Evolutionary conservation across 2,888 invertebrate species (phyloP).

Genomic region (Mamestra brassicae): DNA sequence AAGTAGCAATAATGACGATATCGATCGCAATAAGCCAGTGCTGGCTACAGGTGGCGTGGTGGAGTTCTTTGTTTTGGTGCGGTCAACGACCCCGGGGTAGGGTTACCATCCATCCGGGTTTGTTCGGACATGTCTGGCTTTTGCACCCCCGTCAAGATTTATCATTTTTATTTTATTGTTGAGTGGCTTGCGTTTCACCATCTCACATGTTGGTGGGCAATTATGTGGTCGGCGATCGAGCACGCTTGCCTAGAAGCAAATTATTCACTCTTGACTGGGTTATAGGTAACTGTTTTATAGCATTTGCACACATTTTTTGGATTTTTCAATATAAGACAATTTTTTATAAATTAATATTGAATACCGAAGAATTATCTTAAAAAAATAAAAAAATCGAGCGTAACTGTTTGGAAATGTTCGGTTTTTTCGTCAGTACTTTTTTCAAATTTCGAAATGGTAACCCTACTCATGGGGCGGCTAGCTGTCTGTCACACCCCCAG

Average conservation of each 20-base stretch:
- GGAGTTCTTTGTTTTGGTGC: constrained; percentile 84
- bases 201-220: neutral
- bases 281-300: no score
- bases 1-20: constrained; percentile 43
- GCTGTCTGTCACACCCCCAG: constrained; percentile 82
- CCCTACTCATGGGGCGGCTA: constrained; percentile 70
- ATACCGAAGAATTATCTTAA: no score
- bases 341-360: neutral
- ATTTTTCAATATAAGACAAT: neutral
- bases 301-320: no score
- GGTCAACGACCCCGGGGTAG: constrained; percentile 79
- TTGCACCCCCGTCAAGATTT: neutral
- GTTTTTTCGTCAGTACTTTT: neutral
- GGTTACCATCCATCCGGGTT: neutral
- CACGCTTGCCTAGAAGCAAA: no score
- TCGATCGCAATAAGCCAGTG: constrained; percentile 57
- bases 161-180: no score
- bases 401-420: neutral
- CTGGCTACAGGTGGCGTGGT: constrained; percentile 82
- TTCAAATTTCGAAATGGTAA: neutral
- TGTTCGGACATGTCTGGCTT: neutral
- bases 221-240: neutral
- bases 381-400: neutral
- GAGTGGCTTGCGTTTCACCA: neutral
- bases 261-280: no score